phyloP scores from a whole-genome alignment of 1,140 invertebrate species.

The Sycophila sp. region DNA sequence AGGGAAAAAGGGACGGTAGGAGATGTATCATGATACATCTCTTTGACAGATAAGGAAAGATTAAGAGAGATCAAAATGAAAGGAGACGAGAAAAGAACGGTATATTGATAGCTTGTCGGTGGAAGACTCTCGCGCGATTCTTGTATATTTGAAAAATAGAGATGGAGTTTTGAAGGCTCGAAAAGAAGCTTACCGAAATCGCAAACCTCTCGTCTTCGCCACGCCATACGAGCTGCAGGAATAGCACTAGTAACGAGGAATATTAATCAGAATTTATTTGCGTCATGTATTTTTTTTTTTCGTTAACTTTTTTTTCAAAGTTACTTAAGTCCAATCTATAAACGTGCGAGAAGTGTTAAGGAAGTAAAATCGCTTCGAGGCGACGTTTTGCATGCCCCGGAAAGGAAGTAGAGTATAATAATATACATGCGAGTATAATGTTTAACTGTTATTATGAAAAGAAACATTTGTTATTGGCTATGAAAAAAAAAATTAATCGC shows the following conservation, averaged over 20 bases:
- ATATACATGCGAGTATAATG: too few species aligned
- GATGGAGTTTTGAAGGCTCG: conserved; percentile 30
- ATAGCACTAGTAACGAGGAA: too few species aligned
- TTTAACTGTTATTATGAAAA: conserved; percentile 33
- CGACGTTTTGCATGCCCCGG: conserved; percentile 11
- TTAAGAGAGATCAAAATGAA: conserved; percentile 42
- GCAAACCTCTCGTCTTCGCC: background rate
- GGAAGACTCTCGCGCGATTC: conserved; percentile 21
- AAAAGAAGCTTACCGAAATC: conserved; percentile 28
- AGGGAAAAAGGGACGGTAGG: conserved; percentile 21
- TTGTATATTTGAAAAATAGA: conserved; percentile 31
- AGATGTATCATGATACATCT: conserved; percentile 38
- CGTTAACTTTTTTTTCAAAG: too few species aligned
- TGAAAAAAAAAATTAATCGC: too few species aligned
- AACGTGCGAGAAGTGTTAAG: conserved; percentile 31
- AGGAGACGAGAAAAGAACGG: conserved; percentile 36
- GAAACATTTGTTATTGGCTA: conserved; percentile 36
- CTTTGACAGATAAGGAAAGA: conserved; percentile 41
- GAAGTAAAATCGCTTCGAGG: conserved; percentile 28
- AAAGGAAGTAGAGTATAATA: too few species aligned
- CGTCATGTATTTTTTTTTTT: conserved; percentile 3
- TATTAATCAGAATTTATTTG: too few species aligned
- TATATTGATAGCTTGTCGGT: conserved; percentile 30
- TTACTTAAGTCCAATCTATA: too few species aligned
- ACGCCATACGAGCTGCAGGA: background rate